Evolutionary conservation across 2,888 invertebrate species (phyloP).

Genomic region (Chloroclystis v-ata): DNA sequence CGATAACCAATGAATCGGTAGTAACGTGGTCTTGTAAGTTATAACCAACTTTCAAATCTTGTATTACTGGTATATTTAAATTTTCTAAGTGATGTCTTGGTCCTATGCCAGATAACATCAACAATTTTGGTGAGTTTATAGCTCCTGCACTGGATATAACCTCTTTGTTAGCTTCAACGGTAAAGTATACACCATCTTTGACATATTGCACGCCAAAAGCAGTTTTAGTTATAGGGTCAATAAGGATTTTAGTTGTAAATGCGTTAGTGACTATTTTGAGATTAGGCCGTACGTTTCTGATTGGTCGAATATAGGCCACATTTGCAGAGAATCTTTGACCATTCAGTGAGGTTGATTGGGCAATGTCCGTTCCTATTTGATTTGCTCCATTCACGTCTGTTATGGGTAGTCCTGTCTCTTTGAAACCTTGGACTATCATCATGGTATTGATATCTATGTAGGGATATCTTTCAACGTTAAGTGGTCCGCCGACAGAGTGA

Average conservation of each 20-base stretch:
- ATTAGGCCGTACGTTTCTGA: constrained; percentile 74
- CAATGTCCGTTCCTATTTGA: constrained; percentile 79
- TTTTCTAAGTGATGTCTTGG: constrained; percentile 73
- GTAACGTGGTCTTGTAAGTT: constrained; percentile 88
- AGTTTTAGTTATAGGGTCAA: constrained; percentile 74
- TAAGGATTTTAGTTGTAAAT: constrained; percentile 76
- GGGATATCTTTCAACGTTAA: constrained; percentile 80
- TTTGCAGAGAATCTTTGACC: constrained; percentile 81
- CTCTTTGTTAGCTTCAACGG: constrained; percentile 77
- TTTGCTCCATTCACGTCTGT: constrained; percentile 78
- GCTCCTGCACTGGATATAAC: constrained; percentile 80
- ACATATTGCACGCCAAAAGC: constrained; percentile 64
- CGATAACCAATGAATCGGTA: constrained; percentile 70
- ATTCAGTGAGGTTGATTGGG: constrained; percentile 80
- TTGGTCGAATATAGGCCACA: constrained; percentile 81
- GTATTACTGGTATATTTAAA: constrained; percentile 75
- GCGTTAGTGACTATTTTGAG: constrained; percentile 72
- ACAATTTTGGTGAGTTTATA: constrained; percentile 80
- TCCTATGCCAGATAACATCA: constrained; percentile 83
- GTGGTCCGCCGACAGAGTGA: constrained; percentile 80
- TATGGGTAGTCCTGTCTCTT: constrained; percentile 79
- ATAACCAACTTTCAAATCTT: constrained; percentile 83
- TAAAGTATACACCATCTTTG: constrained; percentile 59
- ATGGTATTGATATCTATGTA: constrained; percentile 79
- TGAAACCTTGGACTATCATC: constrained; percentile 78